A percentile compares a stretch with the other conserved stretches of the same genome.
Conservation (phyloP, 2,888 invertebrate species). For the Sussaba pulchella region DNA sequence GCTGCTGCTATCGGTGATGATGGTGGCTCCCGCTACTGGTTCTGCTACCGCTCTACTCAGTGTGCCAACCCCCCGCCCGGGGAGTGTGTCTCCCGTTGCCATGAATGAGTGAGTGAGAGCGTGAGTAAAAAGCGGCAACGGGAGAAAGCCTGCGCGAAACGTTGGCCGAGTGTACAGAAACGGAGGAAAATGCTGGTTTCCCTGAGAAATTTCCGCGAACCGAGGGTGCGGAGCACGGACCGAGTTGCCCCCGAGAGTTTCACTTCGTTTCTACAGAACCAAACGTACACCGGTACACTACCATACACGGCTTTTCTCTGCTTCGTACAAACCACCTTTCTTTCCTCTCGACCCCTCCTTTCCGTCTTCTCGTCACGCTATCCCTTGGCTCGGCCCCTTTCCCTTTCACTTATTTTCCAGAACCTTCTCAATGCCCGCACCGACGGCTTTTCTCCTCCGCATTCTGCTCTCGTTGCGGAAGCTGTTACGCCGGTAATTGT, state of each 20-base stretch:
- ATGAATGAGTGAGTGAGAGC: conserved; percentile 54
- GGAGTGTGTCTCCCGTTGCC: conserved; percentile 24
- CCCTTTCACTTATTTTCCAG: conserved; percentile 43
- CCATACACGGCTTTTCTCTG: conserved; percentile 24
- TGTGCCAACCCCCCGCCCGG: conserved; percentile 4
- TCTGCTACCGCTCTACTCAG: conserved; percentile 1
- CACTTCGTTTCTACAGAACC: conserved; percentile 25
- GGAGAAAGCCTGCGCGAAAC: conserved; percentile 6
- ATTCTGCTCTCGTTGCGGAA: conserved; percentile 64
- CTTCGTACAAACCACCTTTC: conserved; percentile 12
- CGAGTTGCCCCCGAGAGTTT: conserved; percentile 47
- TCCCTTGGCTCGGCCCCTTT: conserved; percentile 49
- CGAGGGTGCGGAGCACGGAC: not conserved
- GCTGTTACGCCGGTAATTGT: conserved; percentile 74
- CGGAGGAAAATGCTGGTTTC: conserved; percentile 43
- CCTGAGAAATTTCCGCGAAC: conserved; percentile 39
- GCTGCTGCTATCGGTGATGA: conserved; percentile 1
- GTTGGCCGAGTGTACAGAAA: conserved; percentile 20
- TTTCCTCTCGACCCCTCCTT: conserved; percentile 8
- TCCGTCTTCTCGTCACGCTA: conserved; percentile 17
- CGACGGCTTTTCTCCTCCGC: conserved; percentile 38
- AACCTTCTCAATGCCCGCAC: conserved; percentile 52
- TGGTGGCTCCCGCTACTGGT: not conserved
- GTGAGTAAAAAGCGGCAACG: conserved; percentile 28
- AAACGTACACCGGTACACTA: conserved; percentile 2